phyloP scores from a whole-genome alignment of 2,888 invertebrate genomes.

The Boloria euphrosyne region DNA sequence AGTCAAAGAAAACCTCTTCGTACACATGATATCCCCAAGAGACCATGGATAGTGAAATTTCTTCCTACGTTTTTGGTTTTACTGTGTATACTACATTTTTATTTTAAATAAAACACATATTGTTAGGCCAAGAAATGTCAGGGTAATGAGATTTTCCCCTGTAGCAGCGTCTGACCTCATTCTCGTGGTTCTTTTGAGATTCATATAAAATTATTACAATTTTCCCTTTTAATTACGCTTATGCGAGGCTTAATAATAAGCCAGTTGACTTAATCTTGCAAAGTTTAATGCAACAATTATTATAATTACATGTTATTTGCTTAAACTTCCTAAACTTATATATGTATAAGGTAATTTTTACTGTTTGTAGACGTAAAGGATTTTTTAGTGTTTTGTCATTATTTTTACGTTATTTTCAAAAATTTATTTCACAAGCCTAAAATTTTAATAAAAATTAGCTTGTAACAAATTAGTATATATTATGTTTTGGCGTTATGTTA shows the following conservation, averaged over 20 bases:
- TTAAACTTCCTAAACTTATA: too few species aligned
- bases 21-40: background rate
- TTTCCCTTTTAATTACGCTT: constrained; percentile 23
- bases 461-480: too few species aligned
- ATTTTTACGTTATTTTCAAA: too few species aligned
- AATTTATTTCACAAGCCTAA: too few species aligned
- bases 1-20: background rate
- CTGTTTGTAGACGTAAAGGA: too few species aligned
- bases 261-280: background rate
- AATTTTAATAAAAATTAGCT: too few species aligned
- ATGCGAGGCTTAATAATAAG: background rate
- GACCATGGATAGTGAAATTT: constrained; percentile 1
- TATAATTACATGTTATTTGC: background rate
- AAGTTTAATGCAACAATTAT: background rate
- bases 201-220: constrained; percentile 26
- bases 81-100: background rate
- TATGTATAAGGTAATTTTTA: too few species aligned
- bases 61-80: constrained; percentile 2
- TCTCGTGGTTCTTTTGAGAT: constrained; percentile 10
- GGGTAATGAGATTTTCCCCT: constrained; percentile 16
- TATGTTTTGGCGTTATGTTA: too few species aligned
- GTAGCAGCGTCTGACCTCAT: constrained; percentile 13
- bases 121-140: background rate
- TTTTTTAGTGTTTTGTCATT: too few species aligned
- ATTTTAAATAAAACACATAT: constrained; percentile 3